Evolutionary conservation across 2,888 invertebrate genomes (phyloP).

Genomic region (Rhogogaster chlorosoma): DNA sequence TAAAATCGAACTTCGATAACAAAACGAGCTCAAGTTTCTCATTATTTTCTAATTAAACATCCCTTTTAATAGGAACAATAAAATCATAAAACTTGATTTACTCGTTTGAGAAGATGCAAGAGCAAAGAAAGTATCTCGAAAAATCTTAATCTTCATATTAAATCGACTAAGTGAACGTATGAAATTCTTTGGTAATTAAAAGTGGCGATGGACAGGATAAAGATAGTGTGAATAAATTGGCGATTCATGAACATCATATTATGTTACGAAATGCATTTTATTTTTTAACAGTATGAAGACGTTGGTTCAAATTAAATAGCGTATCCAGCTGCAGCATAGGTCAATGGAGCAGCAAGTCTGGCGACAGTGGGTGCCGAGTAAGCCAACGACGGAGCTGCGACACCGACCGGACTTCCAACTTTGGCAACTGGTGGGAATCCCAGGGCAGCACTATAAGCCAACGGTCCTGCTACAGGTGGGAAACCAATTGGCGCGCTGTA

Average conservation of each 20-base stretch:
- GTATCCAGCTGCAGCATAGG: conserved; percentile 61
- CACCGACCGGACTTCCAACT: conserved; percentile 36
- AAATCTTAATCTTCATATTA: no score
- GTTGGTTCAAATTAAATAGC: conserved; percentile 14
- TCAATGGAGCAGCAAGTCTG: conserved; percentile 58
- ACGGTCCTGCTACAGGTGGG: conserved; percentile 73
- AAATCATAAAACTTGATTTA: background rate
- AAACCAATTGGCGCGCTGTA: conserved; percentile 77
- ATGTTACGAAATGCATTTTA: conserved; percentile 19
- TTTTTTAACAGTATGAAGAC: background rate
- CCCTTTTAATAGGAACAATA: background rate
- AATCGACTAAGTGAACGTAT: background rate
- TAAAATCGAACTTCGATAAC: background rate
- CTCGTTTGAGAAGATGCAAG: background rate
- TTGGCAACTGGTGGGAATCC: conserved; percentile 44
- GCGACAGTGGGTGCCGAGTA: conserved; percentile 53
- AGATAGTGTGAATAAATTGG: background rate
- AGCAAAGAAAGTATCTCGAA: background rate
- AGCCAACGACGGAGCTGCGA: conserved; percentile 17
- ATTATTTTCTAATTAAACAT: background rate
- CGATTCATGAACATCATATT: background rate
- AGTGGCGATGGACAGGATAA: background rate
- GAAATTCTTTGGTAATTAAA: background rate
- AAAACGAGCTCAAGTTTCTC: background rate
- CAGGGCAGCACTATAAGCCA: conserved; percentile 63